These are phyloP conservation scores for Macrosteles quadrilineatus DNA, from an alignment of 1,140 invertebrate species.

Conservation along the genomic window DNA sequence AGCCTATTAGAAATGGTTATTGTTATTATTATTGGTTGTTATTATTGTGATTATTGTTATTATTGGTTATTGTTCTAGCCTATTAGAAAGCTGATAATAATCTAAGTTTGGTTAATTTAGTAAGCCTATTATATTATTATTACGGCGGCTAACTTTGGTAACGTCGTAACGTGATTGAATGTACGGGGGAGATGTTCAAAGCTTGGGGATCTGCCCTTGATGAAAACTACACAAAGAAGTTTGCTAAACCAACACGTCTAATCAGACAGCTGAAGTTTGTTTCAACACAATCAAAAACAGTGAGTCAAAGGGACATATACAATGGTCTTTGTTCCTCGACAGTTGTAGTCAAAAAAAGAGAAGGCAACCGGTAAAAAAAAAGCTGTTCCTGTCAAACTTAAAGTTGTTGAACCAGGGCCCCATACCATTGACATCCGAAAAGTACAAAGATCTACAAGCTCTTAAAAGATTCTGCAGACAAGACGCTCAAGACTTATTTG, in stretches of 20 bases:
- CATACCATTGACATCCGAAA: not conserved
- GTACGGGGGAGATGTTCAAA: constrained; percentile 30
- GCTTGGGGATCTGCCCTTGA: constrained; percentile 21
- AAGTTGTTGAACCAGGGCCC: not conserved
- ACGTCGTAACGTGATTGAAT: constrained; percentile 28
- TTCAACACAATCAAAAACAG: not conserved
- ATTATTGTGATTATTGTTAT: no score
- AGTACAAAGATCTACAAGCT: not conserved
- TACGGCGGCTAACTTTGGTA: no score
- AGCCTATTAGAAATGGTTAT: no score
- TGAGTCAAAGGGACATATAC: not conserved
- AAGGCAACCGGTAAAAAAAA: not conserved
- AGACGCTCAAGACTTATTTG: constrained; percentile 14
- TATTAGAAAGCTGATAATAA: no score
- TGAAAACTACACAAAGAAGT: not conserved
- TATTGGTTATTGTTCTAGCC: no score
- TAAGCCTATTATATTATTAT: no score
- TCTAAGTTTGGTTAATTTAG: no score
- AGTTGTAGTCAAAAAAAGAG: not conserved
- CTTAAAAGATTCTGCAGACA: constrained; percentile 1
- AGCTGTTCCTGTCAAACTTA: not conserved
- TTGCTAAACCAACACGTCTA: not conserved
- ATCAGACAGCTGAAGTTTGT: constrained; percentile 10
- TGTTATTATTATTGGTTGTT: no score
- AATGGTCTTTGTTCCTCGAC: not conserved